phyloP scores from a whole-genome alignment of 2,113 vertebrate genomes.

The Serinus canaria region DNA sequence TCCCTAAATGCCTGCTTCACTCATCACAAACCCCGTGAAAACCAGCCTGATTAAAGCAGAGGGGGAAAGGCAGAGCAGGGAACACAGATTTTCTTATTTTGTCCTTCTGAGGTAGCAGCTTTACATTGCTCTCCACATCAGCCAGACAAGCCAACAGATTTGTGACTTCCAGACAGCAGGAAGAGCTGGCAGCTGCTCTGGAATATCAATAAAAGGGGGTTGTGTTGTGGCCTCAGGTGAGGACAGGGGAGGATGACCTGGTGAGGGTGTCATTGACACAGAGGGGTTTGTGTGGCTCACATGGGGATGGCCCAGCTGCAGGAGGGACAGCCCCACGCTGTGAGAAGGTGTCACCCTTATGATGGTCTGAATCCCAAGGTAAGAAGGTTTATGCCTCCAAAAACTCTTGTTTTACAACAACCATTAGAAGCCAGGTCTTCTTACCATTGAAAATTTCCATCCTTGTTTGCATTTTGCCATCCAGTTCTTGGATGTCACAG shows the following conservation, averaged over 20 bases:
- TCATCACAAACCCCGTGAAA: neutral
- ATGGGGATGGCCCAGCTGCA: neutral
- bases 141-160: accelerated
- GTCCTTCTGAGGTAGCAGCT: neutral
- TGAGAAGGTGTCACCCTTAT: neutral
- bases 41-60: neutral
- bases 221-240: neutral
- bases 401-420: neutral
- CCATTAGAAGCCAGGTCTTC: neutral
- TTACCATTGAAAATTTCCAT: neutral
- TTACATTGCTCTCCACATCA: neutral
- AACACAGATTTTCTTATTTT: neutral
- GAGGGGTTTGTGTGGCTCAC: accelerated
- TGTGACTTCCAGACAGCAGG: neutral
- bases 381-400: neutral
- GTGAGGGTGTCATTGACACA: neutral
- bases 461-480: neutral
- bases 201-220: neutral
- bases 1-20: neutral
- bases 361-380: neutral
- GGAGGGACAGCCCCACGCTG: neutral
- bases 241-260: neutral
- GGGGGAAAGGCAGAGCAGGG: neutral
- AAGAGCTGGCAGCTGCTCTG: neutral
- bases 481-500: neutral